Conservation (phyloP, 2,888 invertebrate genomes). For the Arrhopalites spinosus region DNA sequence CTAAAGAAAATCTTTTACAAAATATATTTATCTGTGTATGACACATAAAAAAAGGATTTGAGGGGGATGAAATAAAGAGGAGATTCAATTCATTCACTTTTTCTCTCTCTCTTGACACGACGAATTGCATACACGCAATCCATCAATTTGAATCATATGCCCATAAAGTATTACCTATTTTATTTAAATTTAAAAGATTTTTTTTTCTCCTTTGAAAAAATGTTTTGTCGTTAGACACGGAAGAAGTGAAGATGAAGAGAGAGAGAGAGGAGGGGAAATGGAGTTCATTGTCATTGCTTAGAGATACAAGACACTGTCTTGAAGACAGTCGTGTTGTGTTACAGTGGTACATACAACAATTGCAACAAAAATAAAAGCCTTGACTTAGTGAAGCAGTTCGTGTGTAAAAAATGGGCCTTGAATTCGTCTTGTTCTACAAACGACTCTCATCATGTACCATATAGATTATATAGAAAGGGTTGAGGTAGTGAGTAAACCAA, state of each 20-base stretch:
- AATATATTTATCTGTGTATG: too few relatives aligned
- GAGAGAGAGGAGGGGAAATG: not conserved
- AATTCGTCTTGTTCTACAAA: slow-evolving; percentile 12
- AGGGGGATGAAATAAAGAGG: slow-evolving; percentile 5
- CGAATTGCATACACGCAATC: too few relatives aligned
- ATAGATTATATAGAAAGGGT: too few relatives aligned
- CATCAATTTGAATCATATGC: too few relatives aligned
- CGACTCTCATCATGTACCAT: not conserved
- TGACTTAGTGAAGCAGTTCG: slow-evolving; percentile 5
- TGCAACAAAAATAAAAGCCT: slow-evolving; percentile 12
- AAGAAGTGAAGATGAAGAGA: too few relatives aligned
- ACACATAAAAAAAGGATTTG: not conserved
- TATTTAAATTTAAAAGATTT: not conserved
- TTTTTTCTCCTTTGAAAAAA: too few relatives aligned
- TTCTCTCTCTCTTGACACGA: too few relatives aligned
- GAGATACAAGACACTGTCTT: not conserved
- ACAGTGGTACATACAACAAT: not conserved
- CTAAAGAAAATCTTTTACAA: too few relatives aligned
- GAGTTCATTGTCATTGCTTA: slow-evolving; percentile 10
- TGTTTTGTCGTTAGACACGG: too few relatives aligned
- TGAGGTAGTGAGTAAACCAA: too few relatives aligned
- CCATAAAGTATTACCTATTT: too few relatives aligned
- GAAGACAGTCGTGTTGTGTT: too few relatives aligned
- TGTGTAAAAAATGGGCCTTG: slow-evolving; percentile 22
- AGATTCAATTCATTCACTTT: not conserved